These are phyloP conservation scores for Rhizomys pruinosus DNA, from an alignment of 2,113 vertebrate species.

Conservation along the genomic window DNA sequence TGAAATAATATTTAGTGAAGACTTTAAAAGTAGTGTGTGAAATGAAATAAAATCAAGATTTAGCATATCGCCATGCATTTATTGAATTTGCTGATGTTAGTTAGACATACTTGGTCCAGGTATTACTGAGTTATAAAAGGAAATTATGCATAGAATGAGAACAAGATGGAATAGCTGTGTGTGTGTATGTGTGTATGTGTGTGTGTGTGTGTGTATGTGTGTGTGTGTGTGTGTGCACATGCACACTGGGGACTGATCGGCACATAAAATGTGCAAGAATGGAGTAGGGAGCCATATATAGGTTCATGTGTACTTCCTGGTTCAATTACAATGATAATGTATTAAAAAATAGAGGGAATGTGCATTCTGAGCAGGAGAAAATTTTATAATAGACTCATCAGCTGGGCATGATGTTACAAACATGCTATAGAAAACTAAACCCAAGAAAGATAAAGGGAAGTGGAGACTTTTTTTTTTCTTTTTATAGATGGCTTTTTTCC, in stretches of 20 bases:
- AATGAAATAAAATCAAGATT: background rate
- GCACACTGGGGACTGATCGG: background rate
- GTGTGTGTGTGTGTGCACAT: background rate
- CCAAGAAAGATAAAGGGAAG: slow-evolving; percentile 66
- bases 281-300: background rate
- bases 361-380: background rate
- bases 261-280: background rate
- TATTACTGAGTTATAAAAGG: background rate
- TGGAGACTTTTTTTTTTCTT: background rate
- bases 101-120: background rate
- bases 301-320: background rate
- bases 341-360: slow-evolving; percentile 40
- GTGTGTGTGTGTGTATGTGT: background rate
- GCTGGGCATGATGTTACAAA: background rate
- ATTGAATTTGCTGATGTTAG: slow-evolving; percentile 5
- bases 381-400: slow-evolving; percentile 6
- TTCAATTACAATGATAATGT: background rate
- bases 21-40: background rate
- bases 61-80: background rate
- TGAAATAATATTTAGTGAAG: slow-evolving; percentile 31
- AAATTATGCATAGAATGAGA: background rate
- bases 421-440: slow-evolving; percentile 49
- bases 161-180: background rate
- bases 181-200: background rate
- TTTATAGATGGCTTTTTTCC: slow-evolving; percentile 36